phyloP scores from a whole-genome alignment of 2,888 invertebrate species.

The Philhelius pedissequus region DNA sequence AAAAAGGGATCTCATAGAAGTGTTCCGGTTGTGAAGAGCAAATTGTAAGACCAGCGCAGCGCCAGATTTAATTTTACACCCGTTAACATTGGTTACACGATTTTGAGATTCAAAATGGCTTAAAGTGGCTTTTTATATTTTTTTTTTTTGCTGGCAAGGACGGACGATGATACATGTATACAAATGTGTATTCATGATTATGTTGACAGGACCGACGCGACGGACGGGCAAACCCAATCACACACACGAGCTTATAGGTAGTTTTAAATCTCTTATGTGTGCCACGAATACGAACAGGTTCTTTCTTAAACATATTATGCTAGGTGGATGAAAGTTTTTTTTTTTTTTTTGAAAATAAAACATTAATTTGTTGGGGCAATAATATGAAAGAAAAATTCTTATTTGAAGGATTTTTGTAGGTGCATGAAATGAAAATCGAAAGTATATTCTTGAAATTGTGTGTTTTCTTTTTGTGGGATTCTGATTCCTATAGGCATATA shows the following conservation, averaged over 20 bases:
- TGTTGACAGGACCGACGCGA: not conserved
- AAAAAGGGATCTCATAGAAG: not conserved
- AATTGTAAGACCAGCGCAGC: not conserved
- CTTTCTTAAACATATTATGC: not conserved
- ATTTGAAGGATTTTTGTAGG: constrained; percentile 44
- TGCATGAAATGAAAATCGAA: constrained; percentile 57
- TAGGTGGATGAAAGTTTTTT: not conserved
- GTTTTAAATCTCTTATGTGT: constrained; percentile 11
- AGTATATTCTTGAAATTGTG: not conserved
- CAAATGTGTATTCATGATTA: no score
- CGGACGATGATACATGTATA: not conserved
- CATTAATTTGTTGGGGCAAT: constrained; percentile 6
- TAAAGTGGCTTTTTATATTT: constrained; percentile 27
- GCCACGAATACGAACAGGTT: constrained; percentile 2
- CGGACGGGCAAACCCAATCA: not conserved
- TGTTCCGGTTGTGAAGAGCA: not conserved
- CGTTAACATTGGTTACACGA: constrained; percentile 31
- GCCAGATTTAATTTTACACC: constrained; percentile 20
- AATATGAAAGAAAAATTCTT: constrained; percentile 1
- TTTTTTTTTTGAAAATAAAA: constrained; percentile 8
- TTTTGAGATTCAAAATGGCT: constrained; percentile 33
- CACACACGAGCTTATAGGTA: not conserved
- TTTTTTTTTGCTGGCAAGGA: constrained; percentile 6
- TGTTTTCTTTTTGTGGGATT: not conserved
- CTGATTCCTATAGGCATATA: not conserved